These are phyloP conservation scores for Dendroctonus ponderosae DNA, from an alignment of 1,140 invertebrate species.

Conservation along the genomic window DNA sequence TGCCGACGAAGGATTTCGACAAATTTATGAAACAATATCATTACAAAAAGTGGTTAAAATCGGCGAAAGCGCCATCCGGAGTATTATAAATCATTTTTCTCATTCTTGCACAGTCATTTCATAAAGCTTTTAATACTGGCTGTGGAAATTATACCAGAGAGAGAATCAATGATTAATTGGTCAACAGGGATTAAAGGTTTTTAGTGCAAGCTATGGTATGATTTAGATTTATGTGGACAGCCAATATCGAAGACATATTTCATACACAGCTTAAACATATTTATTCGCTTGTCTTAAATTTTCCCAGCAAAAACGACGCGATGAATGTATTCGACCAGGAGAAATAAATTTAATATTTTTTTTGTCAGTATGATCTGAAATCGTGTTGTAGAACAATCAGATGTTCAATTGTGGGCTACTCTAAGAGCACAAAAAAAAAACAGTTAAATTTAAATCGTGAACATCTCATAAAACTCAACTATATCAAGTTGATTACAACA, in stretches of 20 bases:
- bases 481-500: no score
- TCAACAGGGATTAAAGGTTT: slow-evolving; percentile 12
- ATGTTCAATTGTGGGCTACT: no score
- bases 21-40: slow-evolving; percentile 29
- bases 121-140: slow-evolving; percentile 20
- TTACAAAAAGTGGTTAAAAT: slow-evolving; percentile 24
- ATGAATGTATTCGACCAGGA: no score
- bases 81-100: slow-evolving; percentile 20
- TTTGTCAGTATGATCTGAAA: no score
- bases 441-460: no score
- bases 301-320: no score
- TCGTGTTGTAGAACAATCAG: no score
- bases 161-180: slow-evolving; percentile 20
- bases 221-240: slow-evolving; percentile 12
- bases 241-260: neutral
- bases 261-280: no score
- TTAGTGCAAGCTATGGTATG: slow-evolving; percentile 5
- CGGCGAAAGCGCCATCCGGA: slow-evolving; percentile 9
- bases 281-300: no score
- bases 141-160: slow-evolving; percentile 14
- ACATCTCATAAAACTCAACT: no score
- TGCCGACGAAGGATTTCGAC: slow-evolving; percentile 15
- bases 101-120: slow-evolving; percentile 17
- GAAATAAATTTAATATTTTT: no score
- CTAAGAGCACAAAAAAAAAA: no score